A percentile compares a stretch with the other conserved stretches of the same genome.
These are phyloP conservation scores for Uropsilus gracilis DNA, from an alignment of 2,113 vertebrate genomes.

Conservation along the genomic window DNA sequence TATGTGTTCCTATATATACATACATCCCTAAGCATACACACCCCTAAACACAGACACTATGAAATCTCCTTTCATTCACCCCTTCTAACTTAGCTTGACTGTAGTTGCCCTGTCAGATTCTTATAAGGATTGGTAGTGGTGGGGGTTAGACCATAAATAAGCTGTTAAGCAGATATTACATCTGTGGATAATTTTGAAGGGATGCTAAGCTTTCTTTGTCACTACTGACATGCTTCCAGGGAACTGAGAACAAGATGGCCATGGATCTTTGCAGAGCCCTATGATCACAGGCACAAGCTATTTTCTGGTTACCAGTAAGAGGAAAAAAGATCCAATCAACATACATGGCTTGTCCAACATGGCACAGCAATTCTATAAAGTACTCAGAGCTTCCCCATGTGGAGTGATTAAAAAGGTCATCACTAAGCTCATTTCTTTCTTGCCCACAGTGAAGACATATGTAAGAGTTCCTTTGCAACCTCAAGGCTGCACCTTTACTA, in stretches of 20 bases:
- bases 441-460: neutral
- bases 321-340: neutral
- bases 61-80: neutral
- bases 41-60: neutral
- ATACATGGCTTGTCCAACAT: neutral
- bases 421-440: neutral
- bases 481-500: rapidly evolving
- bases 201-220: neutral
- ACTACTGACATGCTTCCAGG: neutral
- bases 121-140: neutral
- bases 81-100: neutral
- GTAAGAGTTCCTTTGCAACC: neutral
- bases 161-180: too few species aligned
- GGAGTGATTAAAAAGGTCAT: neutral
- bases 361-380: neutral
- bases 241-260: too few species aligned
- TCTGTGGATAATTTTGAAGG: neutral
- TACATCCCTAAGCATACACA: neutral
- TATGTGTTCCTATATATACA: too few species aligned
- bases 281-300: neutral
- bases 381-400: neutral
- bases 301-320: neutral
- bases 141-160: neutral
- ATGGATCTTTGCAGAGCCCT: neutral
- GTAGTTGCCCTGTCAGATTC: neutral